A percentile compares a stretch with the other conserved stretches of the same genome.
These are phyloP conservation scores for Meles meles DNA, from an alignment of 2,113 vertebrate species.

Conservation along the genomic window DNA sequence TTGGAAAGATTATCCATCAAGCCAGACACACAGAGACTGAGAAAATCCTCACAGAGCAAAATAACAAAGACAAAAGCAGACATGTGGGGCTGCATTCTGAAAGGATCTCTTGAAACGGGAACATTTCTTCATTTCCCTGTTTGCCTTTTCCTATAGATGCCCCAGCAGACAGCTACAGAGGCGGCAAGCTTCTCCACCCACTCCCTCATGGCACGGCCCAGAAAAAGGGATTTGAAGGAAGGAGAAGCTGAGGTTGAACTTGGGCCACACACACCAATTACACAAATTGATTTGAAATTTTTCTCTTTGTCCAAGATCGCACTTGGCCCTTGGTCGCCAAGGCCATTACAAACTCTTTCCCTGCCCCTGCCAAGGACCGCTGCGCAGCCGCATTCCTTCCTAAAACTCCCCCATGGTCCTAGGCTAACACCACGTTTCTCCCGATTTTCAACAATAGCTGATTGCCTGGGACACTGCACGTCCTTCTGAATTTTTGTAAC, in stretches of 20 bases:
- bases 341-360: neutral
- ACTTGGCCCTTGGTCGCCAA: neutral
- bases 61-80: neutral
- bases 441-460: slow-evolving; percentile 16
- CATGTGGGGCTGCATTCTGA: neutral
- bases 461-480: neutral
- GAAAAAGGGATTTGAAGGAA: neutral
- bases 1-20: slow-evolving; percentile 41
- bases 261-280: neutral
- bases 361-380: neutral
- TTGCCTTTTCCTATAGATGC: neutral
- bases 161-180: neutral
- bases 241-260: neutral
- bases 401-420: neutral
- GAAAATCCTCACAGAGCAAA: slow-evolving; percentile 42
- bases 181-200: neutral
- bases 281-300: neutral
- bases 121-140: neutral
- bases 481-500: slow-evolving; percentile 11
- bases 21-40: neutral
- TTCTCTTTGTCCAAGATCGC: neutral
- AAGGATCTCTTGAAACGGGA: slow-evolving; percentile 1
- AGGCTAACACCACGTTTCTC: neutral
- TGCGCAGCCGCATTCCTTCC: neutral
- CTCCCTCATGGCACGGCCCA: neutral